These are phyloP conservation scores for Pristionchus entomophagus DNA, from an alignment of 2,888 invertebrate species.

Conservation along the genomic window DNA sequence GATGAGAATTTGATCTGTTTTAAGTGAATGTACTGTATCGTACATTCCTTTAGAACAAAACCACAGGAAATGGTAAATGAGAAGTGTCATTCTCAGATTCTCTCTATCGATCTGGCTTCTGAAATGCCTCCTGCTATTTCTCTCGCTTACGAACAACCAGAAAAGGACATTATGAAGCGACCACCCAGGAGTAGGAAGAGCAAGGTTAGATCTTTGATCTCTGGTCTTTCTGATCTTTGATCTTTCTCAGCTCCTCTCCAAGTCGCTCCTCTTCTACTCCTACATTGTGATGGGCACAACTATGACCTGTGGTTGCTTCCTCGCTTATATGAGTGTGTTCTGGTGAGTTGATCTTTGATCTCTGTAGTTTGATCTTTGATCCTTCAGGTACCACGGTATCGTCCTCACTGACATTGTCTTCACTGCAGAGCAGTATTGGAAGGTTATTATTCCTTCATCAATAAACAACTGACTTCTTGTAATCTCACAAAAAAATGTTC, in stretches of 20 bases:
- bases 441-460: constrained; percentile 30
- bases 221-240: constrained; percentile 13
- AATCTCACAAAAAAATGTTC: background rate
- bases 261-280: constrained; percentile 69
- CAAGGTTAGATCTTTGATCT: constrained; percentile 50
- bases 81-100: constrained; percentile 60
- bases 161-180: constrained; percentile 72
- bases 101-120: constrained; percentile 72
- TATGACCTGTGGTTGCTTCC: constrained; percentile 72
- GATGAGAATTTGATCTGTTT: no score
- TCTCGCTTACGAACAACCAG: constrained; percentile 74
- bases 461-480: no score
- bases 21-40: no score
- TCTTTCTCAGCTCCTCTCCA: constrained; percentile 44
- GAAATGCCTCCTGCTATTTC: constrained; percentile 75
- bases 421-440: constrained; percentile 74
- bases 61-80: background rate
- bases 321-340: constrained; percentile 72
- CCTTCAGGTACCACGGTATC: constrained; percentile 67
- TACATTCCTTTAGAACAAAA: no score
- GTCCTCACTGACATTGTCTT: constrained; percentile 68
- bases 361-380: constrained; percentile 27
- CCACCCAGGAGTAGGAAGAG: constrained; percentile 66
- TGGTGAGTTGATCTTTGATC: constrained; percentile 58
- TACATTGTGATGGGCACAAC: constrained; percentile 72